Evolutionary conservation across 1,140 invertebrate genomes (phyloP).

Genomic region (Pseudomyrmex cubaensis): DNA sequence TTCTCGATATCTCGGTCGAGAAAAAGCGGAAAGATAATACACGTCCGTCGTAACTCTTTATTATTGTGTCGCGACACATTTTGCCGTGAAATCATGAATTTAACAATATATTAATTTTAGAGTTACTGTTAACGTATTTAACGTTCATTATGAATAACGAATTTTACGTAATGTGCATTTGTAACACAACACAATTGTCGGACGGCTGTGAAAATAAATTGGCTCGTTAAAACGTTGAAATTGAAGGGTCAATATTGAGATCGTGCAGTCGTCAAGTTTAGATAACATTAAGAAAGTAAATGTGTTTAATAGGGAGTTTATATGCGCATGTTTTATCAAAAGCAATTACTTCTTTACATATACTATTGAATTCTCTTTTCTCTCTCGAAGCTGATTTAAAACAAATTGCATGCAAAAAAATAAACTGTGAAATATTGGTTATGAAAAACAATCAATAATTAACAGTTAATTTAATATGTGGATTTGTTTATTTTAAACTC

Average conservation of each 20-base stretch:
- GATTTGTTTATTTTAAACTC: conserved; percentile 35
- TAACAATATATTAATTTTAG: conserved; percentile 32
- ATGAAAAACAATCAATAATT: conserved; percentile 43
- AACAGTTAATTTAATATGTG: conserved; percentile 3
- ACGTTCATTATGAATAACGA: conserved; percentile 12
- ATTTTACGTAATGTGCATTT: conserved; percentile 3
- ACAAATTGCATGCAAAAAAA: conserved; percentile 38
- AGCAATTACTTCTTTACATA: not conserved
- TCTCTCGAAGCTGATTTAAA: conserved; percentile 9
- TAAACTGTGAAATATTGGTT: conserved; percentile 19
- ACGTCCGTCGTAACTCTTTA: not conserved
- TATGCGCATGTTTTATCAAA: not conserved
- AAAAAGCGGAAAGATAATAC: conserved; percentile 5
- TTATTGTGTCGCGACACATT: not conserved
- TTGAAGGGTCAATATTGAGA: not conserved
- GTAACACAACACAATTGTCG: not conserved
- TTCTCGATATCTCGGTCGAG: conserved; percentile 10
- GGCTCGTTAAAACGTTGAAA: conserved; percentile 11
- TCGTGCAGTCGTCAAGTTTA: not conserved
- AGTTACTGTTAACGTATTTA: conserved; percentile 29
- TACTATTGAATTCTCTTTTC: not conserved
- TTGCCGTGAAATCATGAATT: conserved; percentile 4
- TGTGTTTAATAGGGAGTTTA: no score
- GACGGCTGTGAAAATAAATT: conserved; percentile 19
- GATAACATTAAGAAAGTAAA: not conserved